A percentile compares a stretch with the other conserved stretches of the same genome.
Conservation (phyloP, 2,888 invertebrate species). For the Coenonympha arcania region DNA sequence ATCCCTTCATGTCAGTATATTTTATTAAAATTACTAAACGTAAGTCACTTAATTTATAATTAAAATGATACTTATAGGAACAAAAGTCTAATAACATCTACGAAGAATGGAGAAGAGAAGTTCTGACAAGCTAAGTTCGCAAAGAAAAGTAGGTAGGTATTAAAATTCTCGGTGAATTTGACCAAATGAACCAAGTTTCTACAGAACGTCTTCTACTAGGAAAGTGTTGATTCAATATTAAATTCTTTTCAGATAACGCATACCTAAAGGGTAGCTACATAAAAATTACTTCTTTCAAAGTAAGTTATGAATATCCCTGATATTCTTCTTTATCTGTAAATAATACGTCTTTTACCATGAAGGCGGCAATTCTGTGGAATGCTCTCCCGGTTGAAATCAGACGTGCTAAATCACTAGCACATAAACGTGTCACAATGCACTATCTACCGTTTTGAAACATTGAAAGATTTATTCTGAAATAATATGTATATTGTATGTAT, state of each 20-base stretch:
- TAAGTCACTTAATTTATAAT: neutral
- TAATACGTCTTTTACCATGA: no score
- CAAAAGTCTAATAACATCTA: conserved; percentile 2
- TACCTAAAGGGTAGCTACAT: no score
- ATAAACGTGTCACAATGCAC: no score
- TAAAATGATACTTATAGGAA: neutral
- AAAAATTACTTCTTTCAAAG: no score
- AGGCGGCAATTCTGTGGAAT: no score
- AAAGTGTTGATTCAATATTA: conserved; percentile 1
- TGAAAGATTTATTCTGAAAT: no score
- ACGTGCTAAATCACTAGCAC: no score
- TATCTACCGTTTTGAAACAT: no score
- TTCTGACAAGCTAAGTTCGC: conserved; percentile 58
- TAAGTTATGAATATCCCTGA: no score
- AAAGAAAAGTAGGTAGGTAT: conserved; percentile 63
- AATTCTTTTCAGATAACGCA: neutral
- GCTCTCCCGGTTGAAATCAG: no score
- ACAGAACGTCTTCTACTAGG: conserved; percentile 45
- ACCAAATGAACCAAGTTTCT: conserved; percentile 72
- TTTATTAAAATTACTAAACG: neutral
- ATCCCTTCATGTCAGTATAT: neutral
- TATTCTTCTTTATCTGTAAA: no score
- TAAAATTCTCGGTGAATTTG: conserved; percentile 71
- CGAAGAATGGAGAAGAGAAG: conserved; percentile 10
- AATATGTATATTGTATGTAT: no score